Evolutionary conservation across 2,113 vertebrate species (phyloP), one percentile per base, ranked within the genome.

Genomic region (Perca schrenkii): DNA sequence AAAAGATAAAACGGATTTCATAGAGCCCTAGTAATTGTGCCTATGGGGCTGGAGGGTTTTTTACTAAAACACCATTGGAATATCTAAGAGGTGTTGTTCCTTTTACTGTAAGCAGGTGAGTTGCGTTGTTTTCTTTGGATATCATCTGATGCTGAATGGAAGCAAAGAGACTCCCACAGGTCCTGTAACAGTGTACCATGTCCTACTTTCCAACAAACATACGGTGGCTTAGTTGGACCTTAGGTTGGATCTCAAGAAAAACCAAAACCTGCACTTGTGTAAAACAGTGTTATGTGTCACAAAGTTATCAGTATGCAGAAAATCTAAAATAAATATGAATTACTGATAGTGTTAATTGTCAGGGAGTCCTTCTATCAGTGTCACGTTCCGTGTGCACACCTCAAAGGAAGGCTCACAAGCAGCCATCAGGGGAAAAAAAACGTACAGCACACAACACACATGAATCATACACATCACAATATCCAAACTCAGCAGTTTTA

Each of bases 401-500:
- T 79, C 53, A 88, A 93, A 88, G 88, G 83, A 92, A 83, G 80
- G 82, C 81, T 77, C 63, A 87, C 65, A 65, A 90, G 84, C 71
- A 91, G 77, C 83, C 86, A 85, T 81, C 52, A 54, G 91, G 80
- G 84, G 83, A 71, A 92, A 94, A 88, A 94, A 95, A 95, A 91
- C 88, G 87, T 86, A 75, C 71, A 89, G 80, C 79, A 82, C 82
- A 92, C 91, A 95, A 95, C 90, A 84, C 90, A 88, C 89, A 96
- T 97, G 95, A 97, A 96, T 97, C 96, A 96, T 36, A 86, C 80
- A 87, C 93, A 90, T 96, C 91, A 88, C 75, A 92, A 95, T 93
- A 94, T 94, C 89, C 87, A 94, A 91, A 94, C 85, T 96, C 95
- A 97, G 96, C 96, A 95, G 77, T 96, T 97, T 96, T 88, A 90